A percentile compares a stretch with the other conserved stretches of the same genome.
phyloP scores from a whole-genome alignment of 2,113 vertebrate species.

The Myxocyprinus asiaticus region DNA sequence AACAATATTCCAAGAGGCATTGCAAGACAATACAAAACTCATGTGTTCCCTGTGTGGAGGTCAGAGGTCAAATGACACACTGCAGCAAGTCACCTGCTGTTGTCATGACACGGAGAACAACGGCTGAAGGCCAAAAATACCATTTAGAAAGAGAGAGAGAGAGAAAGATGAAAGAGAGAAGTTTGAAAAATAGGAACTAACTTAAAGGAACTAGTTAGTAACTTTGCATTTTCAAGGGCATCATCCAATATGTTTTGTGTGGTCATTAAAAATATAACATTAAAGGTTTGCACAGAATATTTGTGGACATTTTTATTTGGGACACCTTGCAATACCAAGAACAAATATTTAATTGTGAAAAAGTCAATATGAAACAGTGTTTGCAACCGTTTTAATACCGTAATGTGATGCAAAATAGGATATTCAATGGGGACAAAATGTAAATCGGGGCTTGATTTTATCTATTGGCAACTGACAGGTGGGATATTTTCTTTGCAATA shows the following conservation, averaged over 20 bases:
- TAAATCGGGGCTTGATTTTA: too few species aligned
- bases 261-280: not conserved
- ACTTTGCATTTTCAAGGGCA: not conserved
- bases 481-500: too few species aligned
- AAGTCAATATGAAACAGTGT: too few species aligned
- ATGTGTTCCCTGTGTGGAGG: conserved; percentile 53
- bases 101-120: conserved; percentile 96
- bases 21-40: conserved; percentile 60
- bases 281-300: not conserved
- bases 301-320: too few species aligned
- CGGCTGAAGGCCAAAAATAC: conserved; percentile 87
- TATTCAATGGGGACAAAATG: too few species aligned
- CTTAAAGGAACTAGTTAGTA: conserved; percentile 48
- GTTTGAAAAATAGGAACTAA: conserved; percentile 62
- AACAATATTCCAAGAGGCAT: conserved; percentile 69
- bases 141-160: conserved; percentile 66
- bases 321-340: too few species aligned
- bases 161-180: conserved; percentile 59
- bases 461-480: too few species aligned
- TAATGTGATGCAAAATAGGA: too few species aligned
- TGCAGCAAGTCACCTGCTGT: conserved; percentile 94
- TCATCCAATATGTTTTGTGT: not conserved
- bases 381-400: too few species aligned
- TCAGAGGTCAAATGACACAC: conserved; percentile 69
- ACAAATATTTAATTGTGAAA: too few species aligned